These are phyloP conservation scores for Takifugu bimaculatus DNA, from an alignment of 2,113 vertebrate species.

Conservation along the genomic window DNA sequence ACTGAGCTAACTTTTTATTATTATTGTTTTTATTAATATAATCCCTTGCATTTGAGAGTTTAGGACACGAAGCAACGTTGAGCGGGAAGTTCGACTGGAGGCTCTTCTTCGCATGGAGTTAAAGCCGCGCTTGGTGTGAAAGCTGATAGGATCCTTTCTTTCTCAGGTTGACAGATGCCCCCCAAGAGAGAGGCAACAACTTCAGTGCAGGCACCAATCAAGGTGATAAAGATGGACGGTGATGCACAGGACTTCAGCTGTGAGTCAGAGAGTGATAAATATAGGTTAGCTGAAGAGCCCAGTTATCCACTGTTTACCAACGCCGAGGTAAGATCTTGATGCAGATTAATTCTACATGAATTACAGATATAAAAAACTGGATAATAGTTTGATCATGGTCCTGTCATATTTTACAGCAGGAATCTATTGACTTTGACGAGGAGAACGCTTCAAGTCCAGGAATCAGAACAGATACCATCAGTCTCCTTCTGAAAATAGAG, in stretches of 20 bases:
- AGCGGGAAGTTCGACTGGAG: conserved; percentile 34
- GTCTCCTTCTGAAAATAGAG: conserved; percentile 73
- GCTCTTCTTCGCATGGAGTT: conserved; percentile 7
- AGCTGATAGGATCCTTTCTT: background rate
- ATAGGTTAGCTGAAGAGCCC: conserved; percentile 45
- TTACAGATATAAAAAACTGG: no score
- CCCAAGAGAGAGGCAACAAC: conserved; percentile 60
- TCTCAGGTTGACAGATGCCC: conserved; percentile 50
- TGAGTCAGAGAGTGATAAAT: conserved; percentile 52
- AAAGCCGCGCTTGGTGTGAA: background rate
- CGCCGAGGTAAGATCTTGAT: conserved; percentile 44
- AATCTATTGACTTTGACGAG: conserved; percentile 58
- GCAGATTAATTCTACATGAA: background rate
- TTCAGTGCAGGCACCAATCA: conserved; percentile 36
- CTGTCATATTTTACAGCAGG: conserved; percentile 40
- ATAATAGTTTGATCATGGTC: background rate
- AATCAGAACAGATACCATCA: conserved; percentile 73
- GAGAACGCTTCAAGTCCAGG: conserved; percentile 54
- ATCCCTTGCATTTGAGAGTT: conserved; percentile 1
- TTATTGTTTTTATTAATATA: background rate
- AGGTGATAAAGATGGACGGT: conserved; percentile 60
- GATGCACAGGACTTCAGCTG: conserved; percentile 47
- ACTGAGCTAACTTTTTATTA: conserved; percentile 30
- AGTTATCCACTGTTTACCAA: conserved; percentile 49
- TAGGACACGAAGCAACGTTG: background rate